Evolutionary conservation across 2,888 invertebrate genomes (phyloP), one percentile per base, ranked within the genome.

Genomic region (Nebria salina): DNA sequence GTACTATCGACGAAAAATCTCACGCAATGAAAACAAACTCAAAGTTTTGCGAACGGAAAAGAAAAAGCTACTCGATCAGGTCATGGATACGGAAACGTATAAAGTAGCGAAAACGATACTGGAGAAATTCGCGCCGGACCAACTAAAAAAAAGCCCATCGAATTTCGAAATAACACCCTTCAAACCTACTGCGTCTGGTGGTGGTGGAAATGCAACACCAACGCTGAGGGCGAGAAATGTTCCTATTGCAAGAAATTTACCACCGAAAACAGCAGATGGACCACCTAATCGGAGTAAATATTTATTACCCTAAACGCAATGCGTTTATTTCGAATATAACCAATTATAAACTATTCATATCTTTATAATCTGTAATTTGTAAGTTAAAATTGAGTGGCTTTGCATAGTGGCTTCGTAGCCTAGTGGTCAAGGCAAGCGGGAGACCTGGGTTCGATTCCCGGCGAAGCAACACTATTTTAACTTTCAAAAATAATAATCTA

Each of bases 81-180:
- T 99, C 54, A 98, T 97, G 94, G 98, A 99, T 87, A 98, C 95
- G 65, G 98, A 99, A 89, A 98, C 98, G 0, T 99, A 98, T 88
- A 99, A 98, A 91, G 95, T 93, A 75, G 97, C 97, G 5, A 96
- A 95, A 88, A 94, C 95, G 87, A 96, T 98, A 84, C 90, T 98
- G 81, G 95, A 97, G 88, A 96, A 95, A 87, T 97, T 94, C 90
- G 97, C 94, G 82, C 93, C 94, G 26, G 92, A 93, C 84, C 91
- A 91, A 84, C 86, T 92, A 20, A 86, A 86, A 83, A 88, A 88
- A 86, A 86, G 87, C 75, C 86, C 87, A 6, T 85, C 85, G 74
- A 82, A 83, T 34, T 75, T 70, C 41, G 73, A 75, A 15, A 66
- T 70, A 11, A 82, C 76, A 42, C 82, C 81, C 9, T 76, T 41